phyloP scores from a whole-genome alignment of 2,888 invertebrate genomes.

The Aspidapion aeneum region DNA sequence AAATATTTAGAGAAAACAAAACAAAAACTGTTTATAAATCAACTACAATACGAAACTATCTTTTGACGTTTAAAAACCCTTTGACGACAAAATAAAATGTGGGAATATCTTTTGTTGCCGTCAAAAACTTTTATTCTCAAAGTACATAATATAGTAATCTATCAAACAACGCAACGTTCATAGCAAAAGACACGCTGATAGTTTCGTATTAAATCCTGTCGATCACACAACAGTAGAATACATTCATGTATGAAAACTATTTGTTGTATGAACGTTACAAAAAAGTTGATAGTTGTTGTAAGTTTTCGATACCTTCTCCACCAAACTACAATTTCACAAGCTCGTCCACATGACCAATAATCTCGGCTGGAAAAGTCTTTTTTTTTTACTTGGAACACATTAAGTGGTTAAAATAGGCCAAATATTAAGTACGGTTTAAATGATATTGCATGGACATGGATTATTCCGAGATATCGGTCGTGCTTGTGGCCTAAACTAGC shows the following conservation, averaged over 20 bases:
- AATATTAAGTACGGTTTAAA: constrained; percentile 11
- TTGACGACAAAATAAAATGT: neutral
- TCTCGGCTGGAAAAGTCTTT: constrained; percentile 32
- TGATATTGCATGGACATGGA: constrained; percentile 9
- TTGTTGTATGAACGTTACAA: constrained; percentile 42
- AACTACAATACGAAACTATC: neutral
- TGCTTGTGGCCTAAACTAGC: constrained; percentile 30
- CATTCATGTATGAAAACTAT: constrained; percentile 13
- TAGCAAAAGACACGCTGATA: no score
- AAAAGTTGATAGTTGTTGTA: constrained; percentile 40
- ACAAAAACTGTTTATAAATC: neutral
- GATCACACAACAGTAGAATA: neutral
- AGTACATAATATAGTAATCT: no score
- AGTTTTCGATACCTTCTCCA: constrained; percentile 46
- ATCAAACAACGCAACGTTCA: no score
- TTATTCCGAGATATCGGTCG: constrained; percentile 38
- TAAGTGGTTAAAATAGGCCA: neutral
- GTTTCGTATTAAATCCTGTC: neutral
- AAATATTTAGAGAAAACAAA: neutral
- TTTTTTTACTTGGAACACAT: neutral
- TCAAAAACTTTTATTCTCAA: neutral
- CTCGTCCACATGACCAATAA: constrained; percentile 40
- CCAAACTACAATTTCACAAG: constrained; percentile 49
- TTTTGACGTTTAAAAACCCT: neutral
- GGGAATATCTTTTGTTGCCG: neutral